Evolutionary conservation across 2,888 invertebrate genomes (phyloP).

Genomic region (Ormyrus rosae): DNA sequence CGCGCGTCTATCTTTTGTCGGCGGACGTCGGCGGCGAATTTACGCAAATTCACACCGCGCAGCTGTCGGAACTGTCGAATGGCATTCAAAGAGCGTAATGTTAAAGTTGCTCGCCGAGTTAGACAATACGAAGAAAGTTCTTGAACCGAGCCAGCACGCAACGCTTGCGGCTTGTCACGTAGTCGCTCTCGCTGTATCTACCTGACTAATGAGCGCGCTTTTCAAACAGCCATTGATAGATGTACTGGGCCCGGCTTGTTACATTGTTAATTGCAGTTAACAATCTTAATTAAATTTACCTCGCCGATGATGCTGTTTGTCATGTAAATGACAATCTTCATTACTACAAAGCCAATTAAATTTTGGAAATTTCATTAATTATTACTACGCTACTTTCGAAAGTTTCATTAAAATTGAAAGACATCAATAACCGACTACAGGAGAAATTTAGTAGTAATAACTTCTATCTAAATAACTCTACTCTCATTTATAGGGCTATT

Average conservation of each 20-base stretch:
- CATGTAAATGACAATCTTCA: too few relatives aligned
- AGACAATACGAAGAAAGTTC: conserved; percentile 68
- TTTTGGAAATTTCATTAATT: too few relatives aligned
- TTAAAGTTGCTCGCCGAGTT: conserved; percentile 65
- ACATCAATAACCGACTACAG: too few relatives aligned
- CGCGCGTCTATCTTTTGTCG: conserved; percentile 50
- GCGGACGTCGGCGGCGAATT: conserved; percentile 17
- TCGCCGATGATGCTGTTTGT: too few relatives aligned
- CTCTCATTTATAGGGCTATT: too few relatives aligned
- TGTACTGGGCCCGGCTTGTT: neutral
- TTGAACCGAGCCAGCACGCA: conserved; percentile 62
- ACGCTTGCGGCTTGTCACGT: conserved; percentile 51
- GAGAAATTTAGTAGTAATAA: too few relatives aligned
- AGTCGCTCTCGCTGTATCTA: conserved; percentile 2
- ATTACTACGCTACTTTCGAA: too few relatives aligned
- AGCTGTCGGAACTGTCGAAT: conserved; percentile 72
- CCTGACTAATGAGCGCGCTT: conserved; percentile 51
- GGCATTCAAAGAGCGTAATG: conserved; percentile 71
- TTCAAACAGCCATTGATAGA: conserved; percentile 1
- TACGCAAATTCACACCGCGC: conserved; percentile 50
- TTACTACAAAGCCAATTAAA: too few relatives aligned
- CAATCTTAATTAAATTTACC: neutral
- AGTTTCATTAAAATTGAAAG: too few relatives aligned
- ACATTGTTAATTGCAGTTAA: neutral
- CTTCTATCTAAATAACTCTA: too few relatives aligned